Evolutionary conservation across 2,113 vertebrate genomes (phyloP).

Genomic region (Oreotrochilus melanogaster): DNA sequence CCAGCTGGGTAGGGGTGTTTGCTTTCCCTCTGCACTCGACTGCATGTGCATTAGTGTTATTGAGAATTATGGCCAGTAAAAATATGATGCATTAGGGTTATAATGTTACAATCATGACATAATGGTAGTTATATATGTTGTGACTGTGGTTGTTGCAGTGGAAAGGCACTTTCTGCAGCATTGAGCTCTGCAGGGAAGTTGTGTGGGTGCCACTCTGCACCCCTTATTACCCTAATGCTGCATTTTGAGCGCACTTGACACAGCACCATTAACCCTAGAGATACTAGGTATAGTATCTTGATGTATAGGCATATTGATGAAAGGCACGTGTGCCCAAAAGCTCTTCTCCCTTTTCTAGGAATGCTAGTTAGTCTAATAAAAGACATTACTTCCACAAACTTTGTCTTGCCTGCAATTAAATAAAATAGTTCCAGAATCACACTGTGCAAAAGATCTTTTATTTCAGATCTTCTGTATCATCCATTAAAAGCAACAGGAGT

Average conservation of each 20-base stretch:
- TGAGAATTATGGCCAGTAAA: not conserved
- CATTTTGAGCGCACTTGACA: not conserved
- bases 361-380: not conserved
- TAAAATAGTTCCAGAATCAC: not conserved
- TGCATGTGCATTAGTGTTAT: not conserved
- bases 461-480: not conserved
- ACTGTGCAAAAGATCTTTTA: slow-evolving; percentile 8
- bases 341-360: not conserved
- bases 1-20: not conserved
- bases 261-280: not conserved
- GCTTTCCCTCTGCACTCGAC: not conserved
- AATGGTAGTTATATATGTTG: not conserved
- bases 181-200: not conserved
- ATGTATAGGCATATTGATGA: not conserved
- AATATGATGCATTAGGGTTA: not conserved
- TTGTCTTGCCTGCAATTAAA: not conserved
- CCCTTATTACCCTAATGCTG: not conserved
- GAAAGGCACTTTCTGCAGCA: not conserved
- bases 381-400: not conserved
- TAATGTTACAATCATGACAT: fast-evolving
- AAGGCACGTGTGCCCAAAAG: not conserved
- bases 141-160: not conserved
- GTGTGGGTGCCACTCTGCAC: not conserved
- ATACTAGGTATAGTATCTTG: too few relatives aligned
- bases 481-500: not conserved